A percentile compares a stretch with the other conserved stretches of the same genome.
phyloP scores from a whole-genome alignment of 2,113 vertebrate genomes.

The Madoqua kirkii region DNA sequence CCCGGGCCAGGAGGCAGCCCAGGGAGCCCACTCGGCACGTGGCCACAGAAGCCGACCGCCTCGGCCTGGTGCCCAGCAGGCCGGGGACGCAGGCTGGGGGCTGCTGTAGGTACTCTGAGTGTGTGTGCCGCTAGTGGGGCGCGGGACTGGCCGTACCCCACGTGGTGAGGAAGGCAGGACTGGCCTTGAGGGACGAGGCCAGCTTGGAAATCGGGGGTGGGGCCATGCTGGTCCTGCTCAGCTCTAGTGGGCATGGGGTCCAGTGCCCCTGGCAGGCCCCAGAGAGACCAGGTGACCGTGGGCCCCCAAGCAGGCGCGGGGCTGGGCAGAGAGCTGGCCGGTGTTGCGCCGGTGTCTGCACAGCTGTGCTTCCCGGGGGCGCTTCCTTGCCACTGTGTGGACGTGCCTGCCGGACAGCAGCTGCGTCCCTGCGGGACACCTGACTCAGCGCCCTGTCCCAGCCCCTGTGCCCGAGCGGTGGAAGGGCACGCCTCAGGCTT shows the following conservation, averaged over 20 bases:
- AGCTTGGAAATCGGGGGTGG: too few relatives aligned
- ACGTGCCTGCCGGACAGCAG: not conserved
- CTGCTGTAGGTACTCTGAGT: not conserved
- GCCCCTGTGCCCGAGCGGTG: rapidly evolving
- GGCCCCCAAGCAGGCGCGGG: not conserved
- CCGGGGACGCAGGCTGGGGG: not conserved
- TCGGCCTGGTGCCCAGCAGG: not conserved
- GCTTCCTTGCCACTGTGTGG: not conserved
- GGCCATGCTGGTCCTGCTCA: not conserved
- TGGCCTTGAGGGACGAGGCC: not conserved
- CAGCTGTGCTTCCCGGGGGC: not conserved
- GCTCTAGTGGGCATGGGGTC: too few relatives aligned
- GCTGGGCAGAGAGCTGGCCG: not conserved
- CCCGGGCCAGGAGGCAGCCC: not conserved
- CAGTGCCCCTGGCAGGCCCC: not conserved
- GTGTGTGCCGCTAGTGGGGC: rapidly evolving
- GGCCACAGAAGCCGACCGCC: rapidly evolving
- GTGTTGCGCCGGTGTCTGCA: rapidly evolving
- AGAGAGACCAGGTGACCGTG: not conserved
- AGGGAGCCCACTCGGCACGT: rapidly evolving
- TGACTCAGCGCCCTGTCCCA: not conserved
- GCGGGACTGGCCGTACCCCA: not conserved
- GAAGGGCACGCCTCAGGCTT: constrained; percentile 13
- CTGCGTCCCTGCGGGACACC: not conserved
- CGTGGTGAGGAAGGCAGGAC: not conserved